Conservation (phyloP, 1,140 invertebrate species). For the Bombus huntii region DNA sequence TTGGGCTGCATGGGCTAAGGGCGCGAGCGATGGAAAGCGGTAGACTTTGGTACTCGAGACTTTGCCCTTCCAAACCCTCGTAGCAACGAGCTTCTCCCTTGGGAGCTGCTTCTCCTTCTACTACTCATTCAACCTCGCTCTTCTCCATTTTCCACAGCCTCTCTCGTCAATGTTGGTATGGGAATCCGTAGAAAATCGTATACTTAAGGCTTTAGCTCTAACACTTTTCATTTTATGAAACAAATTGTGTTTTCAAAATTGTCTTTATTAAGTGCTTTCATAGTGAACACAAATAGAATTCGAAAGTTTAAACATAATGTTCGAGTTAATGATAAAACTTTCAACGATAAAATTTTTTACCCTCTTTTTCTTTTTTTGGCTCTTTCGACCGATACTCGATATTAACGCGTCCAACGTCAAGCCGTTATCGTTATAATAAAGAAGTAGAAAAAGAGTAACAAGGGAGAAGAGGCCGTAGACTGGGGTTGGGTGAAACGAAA, state of each 20-base stretch:
- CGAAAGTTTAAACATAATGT: too few relatives aligned
- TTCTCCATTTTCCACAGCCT: conserved; percentile 53
- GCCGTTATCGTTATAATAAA: conserved; percentile 70
- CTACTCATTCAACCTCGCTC: conserved; percentile 46
- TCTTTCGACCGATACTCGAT: conserved; percentile 57
- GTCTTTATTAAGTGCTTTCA: too few relatives aligned
- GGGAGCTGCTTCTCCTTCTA: conserved; percentile 40
- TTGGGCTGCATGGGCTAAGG: conserved; percentile 59
- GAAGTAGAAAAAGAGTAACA: conserved; percentile 43
- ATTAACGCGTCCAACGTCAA: conserved; percentile 63
- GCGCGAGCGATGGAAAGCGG: conserved; percentile 47
- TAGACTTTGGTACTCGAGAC: conserved; percentile 75
- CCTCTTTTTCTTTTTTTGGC: too few relatives aligned
- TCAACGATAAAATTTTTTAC: background rate
- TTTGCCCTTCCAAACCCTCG: conserved; percentile 69
- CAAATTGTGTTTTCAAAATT: too few relatives aligned
- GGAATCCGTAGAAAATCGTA: conserved; percentile 1
- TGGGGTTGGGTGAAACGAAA: conserved; percentile 35
- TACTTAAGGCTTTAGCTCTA: too few relatives aligned
- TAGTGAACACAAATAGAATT: too few relatives aligned
- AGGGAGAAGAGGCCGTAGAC: background rate
- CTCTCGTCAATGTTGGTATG: conserved; percentile 21
- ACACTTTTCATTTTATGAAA: too few relatives aligned
- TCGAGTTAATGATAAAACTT: conserved; percentile 1
- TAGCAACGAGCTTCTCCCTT: conserved; percentile 66